These are phyloP conservation scores for Myiothlypis coronata DNA, from an alignment of 2,797 vertebrate genomes.

Conservation along the genomic window DNA sequence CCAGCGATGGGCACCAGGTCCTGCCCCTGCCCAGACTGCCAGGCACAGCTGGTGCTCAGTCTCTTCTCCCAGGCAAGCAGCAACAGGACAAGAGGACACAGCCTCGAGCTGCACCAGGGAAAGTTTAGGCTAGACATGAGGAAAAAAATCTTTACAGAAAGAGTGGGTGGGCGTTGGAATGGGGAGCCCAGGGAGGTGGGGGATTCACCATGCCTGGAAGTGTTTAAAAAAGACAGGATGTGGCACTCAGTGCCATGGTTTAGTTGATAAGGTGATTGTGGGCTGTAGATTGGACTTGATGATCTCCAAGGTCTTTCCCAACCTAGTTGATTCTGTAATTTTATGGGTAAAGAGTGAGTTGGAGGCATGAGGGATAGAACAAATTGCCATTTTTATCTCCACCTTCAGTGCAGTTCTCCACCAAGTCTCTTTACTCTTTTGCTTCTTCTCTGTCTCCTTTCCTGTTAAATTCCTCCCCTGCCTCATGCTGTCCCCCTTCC, in stretches of 20 bases:
- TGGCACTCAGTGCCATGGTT: not conserved
- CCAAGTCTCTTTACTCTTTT: not conserved
- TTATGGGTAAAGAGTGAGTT: not conserved
- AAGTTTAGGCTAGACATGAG: not conserved
- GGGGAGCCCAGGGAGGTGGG: not conserved
- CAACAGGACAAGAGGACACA: not conserved
- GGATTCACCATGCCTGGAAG: not conserved
- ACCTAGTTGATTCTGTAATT: too few relatives aligned
- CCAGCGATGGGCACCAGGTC: not conserved
- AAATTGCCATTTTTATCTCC: not conserved
- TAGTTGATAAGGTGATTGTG: not conserved
- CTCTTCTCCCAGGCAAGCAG: not conserved
- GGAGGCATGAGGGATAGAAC: not conserved
- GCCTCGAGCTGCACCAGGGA: too few relatives aligned
- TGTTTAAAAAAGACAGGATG: too few relatives aligned
- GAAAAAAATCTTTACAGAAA: not conserved
- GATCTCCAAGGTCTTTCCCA: not conserved
- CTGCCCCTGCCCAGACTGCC: not conserved
- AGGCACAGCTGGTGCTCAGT: accelerated
- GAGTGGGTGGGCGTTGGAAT: not conserved
- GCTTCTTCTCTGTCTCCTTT: not conserved
- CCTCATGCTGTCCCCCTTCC: too few relatives aligned
- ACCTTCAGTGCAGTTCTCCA: not conserved
- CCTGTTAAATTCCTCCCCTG: not conserved
- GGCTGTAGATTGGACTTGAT: too few relatives aligned